Evolutionary conservation across 2,113 vertebrate genomes (phyloP).

Genomic region (Seriola quinqueradiata): DNA sequence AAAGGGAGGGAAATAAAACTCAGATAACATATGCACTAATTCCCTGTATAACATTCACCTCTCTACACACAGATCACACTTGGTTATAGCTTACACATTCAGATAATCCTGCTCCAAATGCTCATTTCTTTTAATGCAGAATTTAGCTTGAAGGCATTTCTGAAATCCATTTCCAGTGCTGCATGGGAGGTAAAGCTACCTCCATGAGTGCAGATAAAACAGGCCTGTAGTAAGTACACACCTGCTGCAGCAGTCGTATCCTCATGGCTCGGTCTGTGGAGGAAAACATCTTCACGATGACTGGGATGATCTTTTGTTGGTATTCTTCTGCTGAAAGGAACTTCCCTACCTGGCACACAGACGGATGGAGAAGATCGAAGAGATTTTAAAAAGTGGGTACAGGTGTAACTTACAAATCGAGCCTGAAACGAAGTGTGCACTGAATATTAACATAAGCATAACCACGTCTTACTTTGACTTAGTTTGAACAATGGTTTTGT

Average conservation of each 20-base stretch:
- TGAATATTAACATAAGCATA: neutral
- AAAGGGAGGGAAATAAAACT: no score
- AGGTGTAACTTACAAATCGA: neutral
- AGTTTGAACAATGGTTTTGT: neutral
- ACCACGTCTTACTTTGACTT: neutral
- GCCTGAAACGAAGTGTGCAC: no score
- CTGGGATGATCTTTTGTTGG: constrained; percentile 93
- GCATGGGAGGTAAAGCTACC: no score
- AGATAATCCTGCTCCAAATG: neutral
- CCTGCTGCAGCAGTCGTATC: constrained; percentile 94
- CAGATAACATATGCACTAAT: no score
- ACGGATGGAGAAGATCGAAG: neutral
- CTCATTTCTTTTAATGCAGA: no score
- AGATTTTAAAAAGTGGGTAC: neutral
- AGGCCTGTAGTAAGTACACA: constrained; percentile 45
- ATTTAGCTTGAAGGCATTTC: no score
- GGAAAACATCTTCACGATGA: constrained; percentile 96
- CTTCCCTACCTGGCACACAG: constrained; percentile 88
- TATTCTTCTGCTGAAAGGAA: constrained; percentile 91
- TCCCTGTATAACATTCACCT: no score
- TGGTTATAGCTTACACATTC: neutral
- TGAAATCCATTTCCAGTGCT: no score
- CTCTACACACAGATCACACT: no score
- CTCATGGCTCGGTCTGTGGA: constrained; percentile 95
- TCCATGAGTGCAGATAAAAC: neutral